phyloP scores from a whole-genome alignment of 2,888 invertebrate genomes.

The Sturmia bella region DNA sequence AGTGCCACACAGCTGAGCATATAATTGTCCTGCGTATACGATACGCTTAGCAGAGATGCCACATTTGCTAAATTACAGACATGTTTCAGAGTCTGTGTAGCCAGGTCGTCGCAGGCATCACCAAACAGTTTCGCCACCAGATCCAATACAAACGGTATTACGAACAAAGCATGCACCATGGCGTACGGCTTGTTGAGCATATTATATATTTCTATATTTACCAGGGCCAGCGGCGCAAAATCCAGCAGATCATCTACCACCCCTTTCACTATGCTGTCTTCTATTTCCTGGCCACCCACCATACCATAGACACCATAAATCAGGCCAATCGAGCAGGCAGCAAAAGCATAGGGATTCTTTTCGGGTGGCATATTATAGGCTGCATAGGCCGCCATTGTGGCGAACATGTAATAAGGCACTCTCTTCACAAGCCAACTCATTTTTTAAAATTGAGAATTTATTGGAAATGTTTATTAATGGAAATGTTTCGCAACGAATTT shows the following conservation, averaged over 20 bases:
- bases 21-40: constrained; percentile 48
- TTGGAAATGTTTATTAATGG: too few relatives aligned
- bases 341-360: constrained; percentile 74
- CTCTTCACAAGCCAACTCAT: constrained; percentile 37
- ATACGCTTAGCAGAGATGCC: constrained; percentile 28
- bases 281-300: constrained; percentile 68
- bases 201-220: constrained; percentile 75
- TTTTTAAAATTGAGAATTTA: not conserved
- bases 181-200: constrained; percentile 71
- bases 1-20: constrained; percentile 48
- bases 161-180: constrained; percentile 73
- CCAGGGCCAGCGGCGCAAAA: constrained; percentile 73
- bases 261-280: constrained; percentile 44
- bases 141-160: constrained; percentile 73
- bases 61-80: constrained; percentile 56
- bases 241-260: constrained; percentile 70
- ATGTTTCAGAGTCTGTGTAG: constrained; percentile 45
- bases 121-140: constrained; percentile 63
- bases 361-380: constrained; percentile 71
- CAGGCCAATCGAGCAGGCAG: constrained; percentile 73
- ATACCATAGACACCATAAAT: constrained; percentile 75
- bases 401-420: constrained; percentile 26
- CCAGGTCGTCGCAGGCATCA: constrained; percentile 46
- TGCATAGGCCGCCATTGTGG: constrained; percentile 68
- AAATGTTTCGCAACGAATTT: too few relatives aligned